Conservation (phyloP, 2,797 vertebrate genomes). For the Anguilla obscura region DNA sequence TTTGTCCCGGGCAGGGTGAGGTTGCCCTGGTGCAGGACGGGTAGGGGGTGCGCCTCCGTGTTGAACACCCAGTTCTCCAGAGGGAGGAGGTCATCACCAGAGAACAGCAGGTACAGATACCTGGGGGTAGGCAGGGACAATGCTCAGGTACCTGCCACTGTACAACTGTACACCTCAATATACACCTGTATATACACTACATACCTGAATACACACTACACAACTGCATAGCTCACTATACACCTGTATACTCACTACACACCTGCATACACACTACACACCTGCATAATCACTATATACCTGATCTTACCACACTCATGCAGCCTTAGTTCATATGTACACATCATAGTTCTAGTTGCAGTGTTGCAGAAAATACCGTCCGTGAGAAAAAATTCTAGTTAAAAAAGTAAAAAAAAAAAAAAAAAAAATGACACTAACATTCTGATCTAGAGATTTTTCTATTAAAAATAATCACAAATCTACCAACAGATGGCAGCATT, state of each 20-base stretch:
- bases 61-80: conserved; percentile 98
- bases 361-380: neutral
- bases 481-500: neutral
- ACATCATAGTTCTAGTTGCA: neutral
- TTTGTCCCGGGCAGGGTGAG: conserved; percentile 90
- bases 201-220: neutral
- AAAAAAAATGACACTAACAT: neutral
- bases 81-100: conserved; percentile 91
- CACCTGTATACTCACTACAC: neutral
- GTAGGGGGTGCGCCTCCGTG: conserved; percentile 96
- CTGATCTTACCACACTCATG: neutral
- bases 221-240: neutral
- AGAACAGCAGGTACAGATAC: conserved; percentile 98
- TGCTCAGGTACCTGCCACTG: neutral
- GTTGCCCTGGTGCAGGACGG: conserved; percentile 92
- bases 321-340: neutral
- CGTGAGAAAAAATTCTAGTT: neutral
- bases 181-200: neutral
- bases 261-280: neutral
- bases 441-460: neutral
- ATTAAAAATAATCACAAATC: neutral
- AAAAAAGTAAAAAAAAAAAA: neutral
- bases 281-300: neutral
- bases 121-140: conserved; percentile 60
- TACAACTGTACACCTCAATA: neutral